phyloP scores from a whole-genome alignment of 2,888 invertebrate genomes.

The Eupithecia exiguata region DNA sequence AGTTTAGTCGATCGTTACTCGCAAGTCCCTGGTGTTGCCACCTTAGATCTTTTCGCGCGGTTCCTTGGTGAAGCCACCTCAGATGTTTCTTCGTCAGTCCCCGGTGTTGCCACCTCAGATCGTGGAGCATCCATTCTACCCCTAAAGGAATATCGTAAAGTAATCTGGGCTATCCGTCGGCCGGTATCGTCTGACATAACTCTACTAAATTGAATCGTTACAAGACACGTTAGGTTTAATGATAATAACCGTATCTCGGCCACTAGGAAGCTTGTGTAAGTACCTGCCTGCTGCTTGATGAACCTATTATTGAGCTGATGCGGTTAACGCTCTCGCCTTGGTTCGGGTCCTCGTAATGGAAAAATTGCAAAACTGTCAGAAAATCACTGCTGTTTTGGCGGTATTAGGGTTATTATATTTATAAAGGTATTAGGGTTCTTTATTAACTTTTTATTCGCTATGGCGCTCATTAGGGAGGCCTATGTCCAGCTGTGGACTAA shows the following conservation, averaged over 20 bases:
- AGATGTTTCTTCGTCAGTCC: neutral
- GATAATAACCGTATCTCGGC: neutral
- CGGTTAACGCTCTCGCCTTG: neutral
- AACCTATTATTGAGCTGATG: neutral
- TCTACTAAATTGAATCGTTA: slow-evolving; percentile 7
- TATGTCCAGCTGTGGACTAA: too few species aligned
- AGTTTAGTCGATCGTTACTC: neutral
- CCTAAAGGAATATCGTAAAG: neutral
- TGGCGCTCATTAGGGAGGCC: too few species aligned
- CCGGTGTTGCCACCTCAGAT: neutral
- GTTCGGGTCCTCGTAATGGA: neutral
- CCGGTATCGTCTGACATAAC: neutral
- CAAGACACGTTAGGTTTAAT: slow-evolving; percentile 4
- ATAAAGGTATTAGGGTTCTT: too few species aligned
- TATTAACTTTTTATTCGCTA: too few species aligned
- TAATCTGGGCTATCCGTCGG: slow-evolving; percentile 3
- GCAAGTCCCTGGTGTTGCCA: neutral
- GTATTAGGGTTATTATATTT: too few species aligned
- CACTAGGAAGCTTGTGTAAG: neutral
- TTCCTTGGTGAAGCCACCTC: too few species aligned
- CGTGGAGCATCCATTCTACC: neutral
- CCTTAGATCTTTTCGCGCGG: neutral
- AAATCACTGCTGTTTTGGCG: neutral
- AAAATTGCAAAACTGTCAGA: neutral
- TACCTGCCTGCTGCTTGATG: neutral